Base-by-base conservation (phyloP, 2,113 vertebrate species). In the Garra rufa region DNA sequence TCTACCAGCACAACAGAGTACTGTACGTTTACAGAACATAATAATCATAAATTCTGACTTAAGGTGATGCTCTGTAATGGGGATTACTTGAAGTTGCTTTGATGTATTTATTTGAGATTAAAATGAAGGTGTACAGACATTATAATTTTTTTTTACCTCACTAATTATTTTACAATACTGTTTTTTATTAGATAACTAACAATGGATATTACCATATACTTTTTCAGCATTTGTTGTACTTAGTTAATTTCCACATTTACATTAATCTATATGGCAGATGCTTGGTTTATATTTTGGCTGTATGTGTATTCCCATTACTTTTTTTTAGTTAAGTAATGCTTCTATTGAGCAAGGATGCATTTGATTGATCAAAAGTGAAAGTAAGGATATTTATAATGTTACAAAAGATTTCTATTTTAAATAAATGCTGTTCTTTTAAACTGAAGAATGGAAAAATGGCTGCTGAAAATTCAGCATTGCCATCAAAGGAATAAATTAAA, bases 51-150 rank as follows among this genome's bases (percentile, higher is more conserved):
- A 43, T 8, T 24, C 1, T 41, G 7, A 78, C 4, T 44, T 52
- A 41, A 24, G 8, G 28, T 30, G 17, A 30, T 46, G n/a, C 28
- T 75, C 71, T 46, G 24, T 13, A 43, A n/a, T 55, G 9, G 48
- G 17, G 30, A 76, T 38, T 76, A 19, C 21, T 38, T 41, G 9
- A 44, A 26, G 76, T 10, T 79, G 14, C 76, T 44, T 8, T 19
- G 4, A 79, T 28, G 38, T 78, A 61, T 79, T 79, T 79, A 79
- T 79, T 79, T 63, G n/a, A 52, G 46, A 77, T 59, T 43, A 59
- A 78, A 76, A 57, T 55, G 1, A 38, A 57, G 3, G 38, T 43
- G 52, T 61, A 61, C 30, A 80, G 44, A 46, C 26, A 38, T 26
- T 41, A 28, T 46, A 9, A 14, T 41, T 41, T 9, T 7, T 43